A percentile compares a stretch with the other conserved stretches of the same genome.
Evolutionary conservation across 1,140 invertebrate genomes (phyloP).

Genomic region (Ceratosolen fusciceps): DNA sequence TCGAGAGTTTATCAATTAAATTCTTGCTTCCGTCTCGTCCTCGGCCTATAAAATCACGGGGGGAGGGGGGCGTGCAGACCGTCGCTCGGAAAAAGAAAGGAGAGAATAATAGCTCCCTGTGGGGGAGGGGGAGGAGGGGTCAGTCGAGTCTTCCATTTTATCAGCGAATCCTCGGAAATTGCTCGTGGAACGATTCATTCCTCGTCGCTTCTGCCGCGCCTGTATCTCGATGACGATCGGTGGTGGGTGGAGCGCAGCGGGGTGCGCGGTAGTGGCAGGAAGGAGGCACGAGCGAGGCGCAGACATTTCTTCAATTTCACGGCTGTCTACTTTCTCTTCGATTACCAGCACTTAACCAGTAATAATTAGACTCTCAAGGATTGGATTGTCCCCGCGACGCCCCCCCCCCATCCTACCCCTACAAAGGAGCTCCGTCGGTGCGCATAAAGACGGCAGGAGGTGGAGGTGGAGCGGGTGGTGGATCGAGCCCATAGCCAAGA

Average conservation of each 20-base stretch:
- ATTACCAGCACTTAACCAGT: slow-evolving; percentile 48
- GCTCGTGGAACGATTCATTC: slow-evolving; percentile 43
- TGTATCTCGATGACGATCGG: too few relatives aligned
- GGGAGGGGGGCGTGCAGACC: background rate
- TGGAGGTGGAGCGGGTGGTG: background rate
- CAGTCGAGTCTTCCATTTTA: slow-evolving; percentile 50
- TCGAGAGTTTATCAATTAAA: slow-evolving; percentile 48
- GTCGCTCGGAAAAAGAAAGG: background rate
- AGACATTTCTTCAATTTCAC: slow-evolving; percentile 50
- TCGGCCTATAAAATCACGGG: slow-evolving; percentile 9
- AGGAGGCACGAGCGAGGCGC: slow-evolving; percentile 24
- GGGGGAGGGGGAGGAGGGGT: slow-evolving; percentile 45
- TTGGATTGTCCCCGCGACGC: slow-evolving; percentile 19
- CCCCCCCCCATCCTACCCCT: background rate
- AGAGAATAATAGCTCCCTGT: background rate
- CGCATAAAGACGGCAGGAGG: slow-evolving; percentile 11
- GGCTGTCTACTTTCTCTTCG: slow-evolving; percentile 46
- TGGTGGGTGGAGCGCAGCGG: too few relatives aligned
- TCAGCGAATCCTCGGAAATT: slow-evolving; percentile 33
- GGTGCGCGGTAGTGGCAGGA: slow-evolving; percentile 31
- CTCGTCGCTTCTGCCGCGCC: slow-evolving; percentile 52
- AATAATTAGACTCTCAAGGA: slow-evolving; percentile 47
- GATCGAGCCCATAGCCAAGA: background rate
- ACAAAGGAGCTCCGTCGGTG: slow-evolving; percentile 11
- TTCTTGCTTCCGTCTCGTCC: background rate